Base-by-base conservation (phyloP, 92 coral and sea anemone genomes). In the Epizoanthus stellaris region DNA sequence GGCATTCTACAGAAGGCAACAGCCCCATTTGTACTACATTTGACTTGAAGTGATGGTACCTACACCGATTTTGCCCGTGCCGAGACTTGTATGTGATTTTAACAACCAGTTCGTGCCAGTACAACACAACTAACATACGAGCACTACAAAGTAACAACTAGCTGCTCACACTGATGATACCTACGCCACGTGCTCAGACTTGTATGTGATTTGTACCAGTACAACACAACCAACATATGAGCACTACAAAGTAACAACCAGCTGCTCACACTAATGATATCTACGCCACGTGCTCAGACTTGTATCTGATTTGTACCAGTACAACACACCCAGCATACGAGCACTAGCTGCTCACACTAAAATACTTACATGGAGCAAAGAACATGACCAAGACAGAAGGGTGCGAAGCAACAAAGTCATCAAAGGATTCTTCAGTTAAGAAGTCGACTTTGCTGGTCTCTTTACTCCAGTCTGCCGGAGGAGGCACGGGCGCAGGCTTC, bases 401-500 rank as follows among this genome's bases (percentile, higher is more conserved):
- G 52, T 95, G 89, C 34, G 85, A 86, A 63, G 82, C 82, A 5
- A 95, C 17, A 76, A 87, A 97, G 36, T 90, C 72, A 39, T 88
- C 93, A 85, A 90, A 92, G 6, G 92, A 80, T 73, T 93, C 93
- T 56, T 87, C 93, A 20, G 98, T 90, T 82, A 94, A 72, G 85
- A 95, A 95, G 43, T 88, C 90, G 67, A 97, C 99, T 85, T 93
- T 87, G 57, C 93, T 92, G 53, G 87, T 87, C 57, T 91, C 98
- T 60, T 93, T 93, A 75, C 99, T 97, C 99, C 99, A 97, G 83
- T 97, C 99, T 52, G 93, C 87, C 65, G 98, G 98, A 42, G 98
- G 98, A 11, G 95, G 80, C 47, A 90, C 92, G 39, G 98, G 93
- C 25, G 75, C 90, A 36, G 95, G 95, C 90, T 94, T 92, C 89